Conservation (phyloP, 2,888 invertebrate species). For the Synergus itoensis region DNA sequence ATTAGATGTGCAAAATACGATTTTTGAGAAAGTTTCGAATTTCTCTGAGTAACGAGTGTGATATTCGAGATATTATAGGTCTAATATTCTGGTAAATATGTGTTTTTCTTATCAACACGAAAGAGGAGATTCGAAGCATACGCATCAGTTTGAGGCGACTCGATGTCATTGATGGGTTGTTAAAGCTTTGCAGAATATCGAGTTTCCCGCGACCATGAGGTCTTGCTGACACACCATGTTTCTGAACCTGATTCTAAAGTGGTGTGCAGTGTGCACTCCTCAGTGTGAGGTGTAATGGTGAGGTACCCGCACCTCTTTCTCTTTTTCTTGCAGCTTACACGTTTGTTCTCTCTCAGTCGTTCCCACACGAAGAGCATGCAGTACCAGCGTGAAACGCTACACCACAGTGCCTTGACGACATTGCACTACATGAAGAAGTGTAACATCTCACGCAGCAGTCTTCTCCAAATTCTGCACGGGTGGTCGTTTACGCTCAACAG, state of each 20-base stretch:
- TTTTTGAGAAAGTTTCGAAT: too few relatives aligned
- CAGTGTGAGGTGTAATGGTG: slow-evolving; percentile 43
- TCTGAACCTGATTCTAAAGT: slow-evolving; percentile 58
- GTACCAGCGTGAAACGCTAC: slow-evolving; percentile 70
- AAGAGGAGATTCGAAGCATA: too few relatives aligned
- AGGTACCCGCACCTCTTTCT: too few relatives aligned
- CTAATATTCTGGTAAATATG: too few relatives aligned
- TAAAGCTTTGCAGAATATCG: slow-evolving; percentile 59
- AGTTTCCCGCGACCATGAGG: slow-evolving; percentile 55
- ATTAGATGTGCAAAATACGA: too few relatives aligned
- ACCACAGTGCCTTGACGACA: slow-evolving; percentile 60
- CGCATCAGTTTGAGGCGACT: slow-evolving; percentile 45
- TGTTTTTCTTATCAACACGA: too few relatives aligned
- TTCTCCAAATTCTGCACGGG: slow-evolving; percentile 65
- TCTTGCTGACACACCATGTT: slow-evolving; percentile 57
- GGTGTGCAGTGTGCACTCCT: slow-evolving; percentile 49
- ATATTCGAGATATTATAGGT: too few relatives aligned
- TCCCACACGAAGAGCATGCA: slow-evolving; percentile 65
- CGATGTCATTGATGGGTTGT: slow-evolving; percentile 46
- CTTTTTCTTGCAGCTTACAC: slow-evolving; percentile 53
- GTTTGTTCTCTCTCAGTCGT: slow-evolving; percentile 50
- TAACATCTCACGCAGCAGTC: slow-evolving; percentile 58
- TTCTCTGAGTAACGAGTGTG: too few relatives aligned
- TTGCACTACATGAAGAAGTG: slow-evolving; percentile 49
- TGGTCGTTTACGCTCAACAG: slow-evolving; percentile 57